Conservation (phyloP, 2,888 invertebrate genomes). For the Cantharis lateralis region DNA sequence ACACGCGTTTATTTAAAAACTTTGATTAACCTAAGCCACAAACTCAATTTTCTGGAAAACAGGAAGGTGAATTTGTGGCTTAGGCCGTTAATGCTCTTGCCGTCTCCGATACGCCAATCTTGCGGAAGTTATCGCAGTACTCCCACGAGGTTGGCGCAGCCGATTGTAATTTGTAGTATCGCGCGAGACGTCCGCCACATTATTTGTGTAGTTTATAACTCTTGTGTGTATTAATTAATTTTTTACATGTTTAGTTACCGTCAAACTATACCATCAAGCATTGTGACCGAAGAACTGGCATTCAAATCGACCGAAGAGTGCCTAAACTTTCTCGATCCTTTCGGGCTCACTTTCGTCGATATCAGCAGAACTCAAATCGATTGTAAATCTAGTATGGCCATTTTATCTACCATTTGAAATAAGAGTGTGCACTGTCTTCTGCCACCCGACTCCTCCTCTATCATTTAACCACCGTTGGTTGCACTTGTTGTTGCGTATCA, state of each 20-base stretch:
- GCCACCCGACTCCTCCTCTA: background rate
- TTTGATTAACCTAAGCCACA: no score
- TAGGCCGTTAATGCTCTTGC: no score
- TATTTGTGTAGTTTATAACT: background rate
- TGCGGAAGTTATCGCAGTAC: background rate
- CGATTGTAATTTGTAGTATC: background rate
- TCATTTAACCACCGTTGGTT: background rate
- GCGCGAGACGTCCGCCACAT: background rate
- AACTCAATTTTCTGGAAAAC: no score
- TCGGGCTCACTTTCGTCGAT: conserved; percentile 76
- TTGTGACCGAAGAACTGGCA: conserved; percentile 85
- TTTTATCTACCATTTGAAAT: conserved; percentile 61
- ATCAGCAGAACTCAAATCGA: conserved; percentile 76
- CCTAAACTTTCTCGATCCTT: conserved; percentile 84
- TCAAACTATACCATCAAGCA: conserved; percentile 85
- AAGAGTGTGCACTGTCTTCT: background rate
- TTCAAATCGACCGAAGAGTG: conserved; percentile 84
- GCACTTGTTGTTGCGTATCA: background rate
- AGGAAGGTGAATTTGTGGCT: no score
- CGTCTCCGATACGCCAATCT: background rate
- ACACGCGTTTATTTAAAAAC: background rate
- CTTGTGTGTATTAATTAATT: conserved; percentile 10
- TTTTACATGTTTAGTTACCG: conserved; percentile 78
- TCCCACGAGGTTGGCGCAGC: no score
- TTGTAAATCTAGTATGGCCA: conserved; percentile 82